These are phyloP conservation scores for Diprion similis DNA, from an alignment of 1,140 invertebrate genomes.

Conservation along the genomic window DNA sequence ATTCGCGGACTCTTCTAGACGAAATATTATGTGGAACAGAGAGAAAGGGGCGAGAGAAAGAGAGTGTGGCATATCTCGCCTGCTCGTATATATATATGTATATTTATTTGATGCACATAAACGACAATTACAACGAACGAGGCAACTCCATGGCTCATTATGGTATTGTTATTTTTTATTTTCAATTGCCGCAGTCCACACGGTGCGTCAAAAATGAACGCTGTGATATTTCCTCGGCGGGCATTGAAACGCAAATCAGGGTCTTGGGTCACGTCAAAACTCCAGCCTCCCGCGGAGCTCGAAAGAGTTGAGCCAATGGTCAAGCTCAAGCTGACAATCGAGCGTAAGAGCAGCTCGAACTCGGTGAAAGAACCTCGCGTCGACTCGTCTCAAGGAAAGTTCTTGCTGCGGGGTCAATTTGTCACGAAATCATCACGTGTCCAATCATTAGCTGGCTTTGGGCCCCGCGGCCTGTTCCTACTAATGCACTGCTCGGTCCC, in stretches of 20 bases:
- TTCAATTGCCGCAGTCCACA: no score
- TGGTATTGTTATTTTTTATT: no score
- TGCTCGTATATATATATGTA: no score
- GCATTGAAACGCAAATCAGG: slow-evolving; percentile 3
- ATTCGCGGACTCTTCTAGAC: no score
- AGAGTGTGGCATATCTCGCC: no score
- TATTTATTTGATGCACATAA: no score
- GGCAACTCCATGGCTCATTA: no score
- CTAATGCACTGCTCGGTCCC: not conserved
- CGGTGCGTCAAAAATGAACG: not conserved
- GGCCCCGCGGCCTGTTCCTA: not conserved
- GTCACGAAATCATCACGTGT: not conserved
- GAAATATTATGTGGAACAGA: no score
- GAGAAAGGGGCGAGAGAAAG: no score
- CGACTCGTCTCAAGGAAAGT: not conserved
- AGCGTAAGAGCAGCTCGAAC: not conserved
- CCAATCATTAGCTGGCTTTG: not conserved
- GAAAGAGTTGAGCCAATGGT: not conserved
- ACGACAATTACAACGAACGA: no score
- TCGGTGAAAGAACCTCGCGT: not conserved
- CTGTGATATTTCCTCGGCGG: not conserved
- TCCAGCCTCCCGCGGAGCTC: not conserved
- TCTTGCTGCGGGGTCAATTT: not conserved
- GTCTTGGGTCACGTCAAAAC: slow-evolving; percentile 4
- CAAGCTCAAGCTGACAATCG: not conserved